Conservation (phyloP, 2,888 invertebrate genomes). For the Leptothorax acervorum region DNA sequence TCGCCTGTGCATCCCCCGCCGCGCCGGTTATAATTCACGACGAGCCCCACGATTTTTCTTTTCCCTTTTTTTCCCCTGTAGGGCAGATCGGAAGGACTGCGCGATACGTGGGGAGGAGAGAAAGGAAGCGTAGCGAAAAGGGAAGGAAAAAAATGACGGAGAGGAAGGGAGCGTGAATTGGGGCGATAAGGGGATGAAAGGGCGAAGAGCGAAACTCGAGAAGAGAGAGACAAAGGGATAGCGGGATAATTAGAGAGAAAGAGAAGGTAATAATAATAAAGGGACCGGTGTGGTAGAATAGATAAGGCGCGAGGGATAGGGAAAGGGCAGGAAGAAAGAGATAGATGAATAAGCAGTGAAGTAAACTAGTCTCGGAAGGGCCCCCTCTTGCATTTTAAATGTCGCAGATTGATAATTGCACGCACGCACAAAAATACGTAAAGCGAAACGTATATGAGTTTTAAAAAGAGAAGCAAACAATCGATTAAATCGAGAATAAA, state of each 20-base stretch:
- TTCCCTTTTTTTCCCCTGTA: background rate
- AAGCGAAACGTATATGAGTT: too few relatives aligned
- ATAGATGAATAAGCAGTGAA: constrained; percentile 11
- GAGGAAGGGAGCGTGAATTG: constrained; percentile 9
- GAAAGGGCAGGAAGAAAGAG: background rate
- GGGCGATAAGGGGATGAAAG: constrained; percentile 31
- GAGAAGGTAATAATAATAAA: constrained; percentile 30
- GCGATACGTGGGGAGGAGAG: background rate
- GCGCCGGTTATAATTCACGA: constrained; percentile 24
- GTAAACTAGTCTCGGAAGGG: background rate
- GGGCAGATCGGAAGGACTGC: background rate
- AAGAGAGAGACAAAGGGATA: background rate
- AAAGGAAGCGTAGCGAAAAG: background rate
- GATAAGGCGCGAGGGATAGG: background rate
- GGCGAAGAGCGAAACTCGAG: constrained; percentile 23
- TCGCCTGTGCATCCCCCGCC: background rate
- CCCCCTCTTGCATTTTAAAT: background rate
- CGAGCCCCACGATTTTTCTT: background rate
- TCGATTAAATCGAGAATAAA: background rate
- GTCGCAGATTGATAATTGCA: background rate
- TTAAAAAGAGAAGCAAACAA: background rate
- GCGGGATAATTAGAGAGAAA: background rate
- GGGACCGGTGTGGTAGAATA: background rate
- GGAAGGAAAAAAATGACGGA: background rate
- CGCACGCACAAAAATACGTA: background rate